Evolutionary conservation across 2,888 invertebrate species (phyloP).

Genomic region (Patella depressa): DNA sequence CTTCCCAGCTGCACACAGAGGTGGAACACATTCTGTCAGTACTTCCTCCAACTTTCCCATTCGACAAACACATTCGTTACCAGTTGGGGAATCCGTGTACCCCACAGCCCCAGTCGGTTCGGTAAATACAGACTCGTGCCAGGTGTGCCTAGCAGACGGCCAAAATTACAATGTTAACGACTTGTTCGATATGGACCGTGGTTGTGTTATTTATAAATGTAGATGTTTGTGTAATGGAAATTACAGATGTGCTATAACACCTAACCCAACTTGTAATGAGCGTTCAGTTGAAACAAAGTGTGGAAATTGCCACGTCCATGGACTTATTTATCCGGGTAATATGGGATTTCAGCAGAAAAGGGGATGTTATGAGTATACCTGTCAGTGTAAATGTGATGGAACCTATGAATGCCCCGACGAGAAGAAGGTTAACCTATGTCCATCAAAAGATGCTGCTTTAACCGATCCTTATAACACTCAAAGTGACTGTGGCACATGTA

Average conservation of each 20-base stretch:
- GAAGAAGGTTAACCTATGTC: conserved; percentile 38
- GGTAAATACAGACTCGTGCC: conserved; percentile 15
- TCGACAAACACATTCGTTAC: not conserved
- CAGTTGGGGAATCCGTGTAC: not conserved
- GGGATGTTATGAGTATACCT: conserved; percentile 51
- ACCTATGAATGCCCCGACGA: conserved; percentile 44
- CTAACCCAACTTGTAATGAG: conserved; percentile 27
- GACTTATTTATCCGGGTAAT: conserved; percentile 39
- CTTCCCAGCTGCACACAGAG: no score
- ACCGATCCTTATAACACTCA: conserved; percentile 18
- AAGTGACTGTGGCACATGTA: conserved; percentile 37
- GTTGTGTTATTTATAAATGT: conserved; percentile 42
- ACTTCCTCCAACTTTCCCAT: not conserved
- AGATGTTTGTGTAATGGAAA: conserved; percentile 39
- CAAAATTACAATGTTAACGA: conserved; percentile 30
- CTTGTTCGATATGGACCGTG: conserved; percentile 39
- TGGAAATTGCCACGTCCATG: conserved; percentile 47
- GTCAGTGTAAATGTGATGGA: conserved; percentile 55
- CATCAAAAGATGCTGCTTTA: not conserved
- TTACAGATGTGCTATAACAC: conserved; percentile 37
- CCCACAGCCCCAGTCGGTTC: not conserved
- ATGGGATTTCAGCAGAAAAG: conserved; percentile 47
- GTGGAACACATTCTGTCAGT: no score
- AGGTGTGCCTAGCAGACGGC: conserved; percentile 30
- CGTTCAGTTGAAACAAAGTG: conserved; percentile 23